Conservation (phyloP, 2,888 invertebrate species). For the Rhingia campestris region DNA sequence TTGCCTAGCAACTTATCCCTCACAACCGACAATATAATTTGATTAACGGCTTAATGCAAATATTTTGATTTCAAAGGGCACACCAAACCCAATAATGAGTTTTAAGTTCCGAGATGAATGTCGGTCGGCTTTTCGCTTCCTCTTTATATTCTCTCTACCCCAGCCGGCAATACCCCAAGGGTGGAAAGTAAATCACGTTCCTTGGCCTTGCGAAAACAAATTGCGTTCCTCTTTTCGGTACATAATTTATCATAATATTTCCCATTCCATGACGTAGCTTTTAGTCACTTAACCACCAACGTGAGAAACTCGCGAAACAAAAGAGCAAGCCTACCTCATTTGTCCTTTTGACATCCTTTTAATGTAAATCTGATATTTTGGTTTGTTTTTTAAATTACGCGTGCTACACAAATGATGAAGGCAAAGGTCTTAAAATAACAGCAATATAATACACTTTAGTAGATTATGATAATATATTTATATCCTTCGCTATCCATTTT, state of each 20-base stretch:
- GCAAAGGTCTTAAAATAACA: slow-evolving; percentile 32
- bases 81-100: slow-evolving; percentile 40
- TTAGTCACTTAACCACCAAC: background rate
- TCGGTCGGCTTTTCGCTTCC: background rate
- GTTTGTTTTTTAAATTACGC: slow-evolving; percentile 48
- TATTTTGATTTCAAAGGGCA: slow-evolving; percentile 57
- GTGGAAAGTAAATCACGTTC: slow-evolving; percentile 29
- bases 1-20: no score
- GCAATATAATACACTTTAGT: slow-evolving; percentile 45
- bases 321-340: slow-evolving; percentile 44
- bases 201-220: slow-evolving; percentile 40
- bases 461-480: slow-evolving; percentile 61
- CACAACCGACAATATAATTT: background rate
- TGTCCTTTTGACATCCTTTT: slow-evolving; percentile 60
- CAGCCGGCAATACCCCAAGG: background rate
- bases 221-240: slow-evolving; percentile 38
- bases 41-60: slow-evolving; percentile 66
- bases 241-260: slow-evolving; percentile 58
- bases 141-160: no score
- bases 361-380: slow-evolving; percentile 65
- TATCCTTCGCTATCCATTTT: slow-evolving; percentile 9
- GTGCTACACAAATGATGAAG: slow-evolving; percentile 12
- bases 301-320: slow-evolving; percentile 11
- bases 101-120: slow-evolving; percentile 17
- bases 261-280: background rate